Conservation (phyloP, 2,888 invertebrate genomes). For the Tubiluchus corallicola region DNA sequence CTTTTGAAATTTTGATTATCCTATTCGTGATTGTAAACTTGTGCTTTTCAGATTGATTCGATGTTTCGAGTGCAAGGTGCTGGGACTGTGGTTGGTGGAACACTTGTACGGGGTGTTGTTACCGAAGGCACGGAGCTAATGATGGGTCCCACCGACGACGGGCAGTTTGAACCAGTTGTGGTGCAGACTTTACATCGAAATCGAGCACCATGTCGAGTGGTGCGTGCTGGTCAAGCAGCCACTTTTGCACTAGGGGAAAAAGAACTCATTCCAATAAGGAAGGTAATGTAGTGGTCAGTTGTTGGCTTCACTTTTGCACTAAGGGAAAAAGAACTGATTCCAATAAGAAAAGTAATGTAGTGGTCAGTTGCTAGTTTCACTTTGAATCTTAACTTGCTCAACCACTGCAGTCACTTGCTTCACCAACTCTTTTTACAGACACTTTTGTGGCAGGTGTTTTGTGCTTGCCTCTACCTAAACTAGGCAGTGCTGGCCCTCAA, state of each 20-base stretch:
- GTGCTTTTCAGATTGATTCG: constrained; percentile 6
- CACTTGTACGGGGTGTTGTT: background rate
- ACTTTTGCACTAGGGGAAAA: constrained; percentile 46
- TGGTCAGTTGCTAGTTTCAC: constrained; percentile 5
- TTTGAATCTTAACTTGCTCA: too few species aligned
- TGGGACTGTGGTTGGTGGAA: constrained; percentile 64
- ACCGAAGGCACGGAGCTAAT: constrained; percentile 20
- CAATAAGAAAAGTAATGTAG: constrained; percentile 23
- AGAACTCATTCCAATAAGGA: constrained; percentile 20
- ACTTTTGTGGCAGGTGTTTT: too few species aligned
- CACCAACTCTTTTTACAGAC: too few species aligned
- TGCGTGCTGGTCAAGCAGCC: constrained; percentile 75
- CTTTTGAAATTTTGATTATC: too few species aligned
- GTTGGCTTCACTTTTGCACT: constrained; percentile 38
- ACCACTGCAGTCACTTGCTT: too few species aligned
- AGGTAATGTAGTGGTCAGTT: constrained; percentile 18
- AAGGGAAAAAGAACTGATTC: constrained; percentile 26
- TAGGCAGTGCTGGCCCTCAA: too few species aligned
- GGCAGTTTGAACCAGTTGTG: constrained; percentile 46
- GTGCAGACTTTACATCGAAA: constrained; percentile 78
- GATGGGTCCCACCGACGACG: constrained; percentile 38
- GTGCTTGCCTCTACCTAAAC: too few species aligned
- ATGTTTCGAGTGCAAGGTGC: constrained; percentile 25
- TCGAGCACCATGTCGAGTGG: constrained; percentile 67
- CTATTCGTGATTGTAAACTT: too few species aligned